phyloP scores from a whole-genome alignment of 2,888 invertebrate genomes.

The Rhogogaster chlorosoma region DNA sequence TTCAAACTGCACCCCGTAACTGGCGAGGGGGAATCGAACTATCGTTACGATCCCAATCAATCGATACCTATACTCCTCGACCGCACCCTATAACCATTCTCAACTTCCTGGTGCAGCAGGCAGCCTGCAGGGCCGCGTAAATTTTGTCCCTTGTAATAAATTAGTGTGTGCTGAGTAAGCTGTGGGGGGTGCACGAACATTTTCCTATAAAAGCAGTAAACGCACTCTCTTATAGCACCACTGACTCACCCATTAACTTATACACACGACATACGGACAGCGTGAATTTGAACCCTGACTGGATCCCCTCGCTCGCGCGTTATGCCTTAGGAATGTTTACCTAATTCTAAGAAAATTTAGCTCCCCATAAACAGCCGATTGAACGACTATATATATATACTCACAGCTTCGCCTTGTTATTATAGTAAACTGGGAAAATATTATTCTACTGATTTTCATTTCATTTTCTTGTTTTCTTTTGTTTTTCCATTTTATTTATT shows the following conservation, averaged over 20 bases:
- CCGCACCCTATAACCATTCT: conserved; percentile 36
- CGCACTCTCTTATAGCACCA: not conserved
- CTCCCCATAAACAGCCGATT: not conserved
- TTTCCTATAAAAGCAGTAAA: conserved; percentile 36
- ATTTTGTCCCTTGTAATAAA: conserved; percentile 11
- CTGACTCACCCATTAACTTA: not conserved
- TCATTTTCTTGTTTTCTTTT: not conserved
- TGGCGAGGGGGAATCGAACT: not conserved
- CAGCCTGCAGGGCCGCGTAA: not conserved
- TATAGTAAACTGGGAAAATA: not conserved
- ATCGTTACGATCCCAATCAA: conserved; percentile 15
- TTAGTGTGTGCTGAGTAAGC: conserved; percentile 38
- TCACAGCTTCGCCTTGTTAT: not conserved
- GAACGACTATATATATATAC: not conserved
- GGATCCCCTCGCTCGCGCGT: not conserved
- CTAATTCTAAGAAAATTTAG: conserved; percentile 2
- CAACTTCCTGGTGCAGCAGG: not conserved
- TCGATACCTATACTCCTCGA: conserved; percentile 28
- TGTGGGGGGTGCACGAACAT: conserved; percentile 1
- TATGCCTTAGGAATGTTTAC: conserved; percentile 4
- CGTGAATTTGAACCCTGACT: conserved; percentile 30
- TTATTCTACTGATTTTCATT: not conserved
- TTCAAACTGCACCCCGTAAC: not conserved
- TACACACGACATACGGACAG: conserved; percentile 22
- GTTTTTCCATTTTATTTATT: too few species aligned